Evolutionary conservation across 2,113 vertebrate genomes (phyloP).

Genomic region (Phainopepla nitens): DNA sequence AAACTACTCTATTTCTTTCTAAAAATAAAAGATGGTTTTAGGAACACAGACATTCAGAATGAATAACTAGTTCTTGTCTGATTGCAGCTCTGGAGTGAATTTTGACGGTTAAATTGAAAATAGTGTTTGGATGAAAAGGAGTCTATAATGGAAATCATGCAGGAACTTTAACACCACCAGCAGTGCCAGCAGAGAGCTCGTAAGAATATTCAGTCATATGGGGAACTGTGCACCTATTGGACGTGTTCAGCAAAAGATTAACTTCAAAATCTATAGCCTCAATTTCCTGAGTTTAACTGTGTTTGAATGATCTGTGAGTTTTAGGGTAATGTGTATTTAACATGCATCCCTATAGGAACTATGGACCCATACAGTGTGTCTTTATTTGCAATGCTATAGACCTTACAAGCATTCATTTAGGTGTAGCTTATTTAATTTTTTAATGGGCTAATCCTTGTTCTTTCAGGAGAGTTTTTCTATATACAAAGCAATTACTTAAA

Average conservation of each 20-base stretch:
- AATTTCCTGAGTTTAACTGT: not conserved
- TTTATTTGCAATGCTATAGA: not conserved
- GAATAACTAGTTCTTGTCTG: not conserved
- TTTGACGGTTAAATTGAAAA: not conserved
- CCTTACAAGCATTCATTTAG: not conserved
- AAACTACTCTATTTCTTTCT: not conserved
- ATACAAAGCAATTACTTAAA: constrained; percentile 58
- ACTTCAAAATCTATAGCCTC: not conserved
- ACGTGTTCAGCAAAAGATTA: not conserved
- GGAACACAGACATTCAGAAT: not conserved
- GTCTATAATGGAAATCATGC: not conserved
- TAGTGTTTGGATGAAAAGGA: not conserved
- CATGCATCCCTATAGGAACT: not conserved
- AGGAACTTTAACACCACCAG: not conserved
- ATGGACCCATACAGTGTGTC: not conserved
- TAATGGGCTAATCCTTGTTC: not conserved
- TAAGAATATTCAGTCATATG: not conserved
- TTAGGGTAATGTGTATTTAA: not conserved
- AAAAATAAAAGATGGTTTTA: not conserved
- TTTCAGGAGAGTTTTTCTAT: constrained; percentile 11
- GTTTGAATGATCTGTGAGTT: not conserved
- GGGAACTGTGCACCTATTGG: not conserved
- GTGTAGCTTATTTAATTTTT: constrained; percentile 14
- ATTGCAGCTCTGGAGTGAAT: not conserved
- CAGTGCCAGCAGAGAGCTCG: not conserved